A percentile compares a stretch with the other conserved stretches of the same genome.
phyloP scores from a whole-genome alignment of 2,797 vertebrate genomes.

The Kryptolebias ocellatus region DNA sequence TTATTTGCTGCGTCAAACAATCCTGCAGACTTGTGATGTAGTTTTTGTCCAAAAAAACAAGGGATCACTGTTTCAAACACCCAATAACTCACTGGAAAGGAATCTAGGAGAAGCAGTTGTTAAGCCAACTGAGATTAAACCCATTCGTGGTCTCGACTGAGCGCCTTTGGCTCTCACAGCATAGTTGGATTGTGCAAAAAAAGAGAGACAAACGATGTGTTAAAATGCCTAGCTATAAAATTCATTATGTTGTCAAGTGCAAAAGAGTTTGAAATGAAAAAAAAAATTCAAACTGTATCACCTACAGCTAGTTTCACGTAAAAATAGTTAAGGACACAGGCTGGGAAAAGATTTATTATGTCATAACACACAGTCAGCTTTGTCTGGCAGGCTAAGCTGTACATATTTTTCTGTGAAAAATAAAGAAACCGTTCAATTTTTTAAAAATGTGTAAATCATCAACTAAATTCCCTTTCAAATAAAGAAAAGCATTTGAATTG shows the following conservation, averaged over 20 bases:
- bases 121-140: constrained; percentile 38
- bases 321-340: constrained; percentile 53
- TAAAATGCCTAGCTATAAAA: constrained; percentile 45
- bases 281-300: constrained; percentile 41
- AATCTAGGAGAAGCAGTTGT: constrained; percentile 43
- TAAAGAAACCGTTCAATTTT: constrained; percentile 13
- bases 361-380: constrained; percentile 46
- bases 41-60: constrained; percentile 32
- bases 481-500: neutral
- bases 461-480: constrained; percentile 3
- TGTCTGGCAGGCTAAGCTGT: constrained; percentile 41
- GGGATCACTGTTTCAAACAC: constrained; percentile 46
- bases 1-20: constrained; percentile 32
- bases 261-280: constrained; percentile 25
- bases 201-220: constrained; percentile 55
- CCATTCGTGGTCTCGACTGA: constrained; percentile 33
- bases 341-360: constrained; percentile 67
- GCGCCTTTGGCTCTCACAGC: constrained; percentile 32
- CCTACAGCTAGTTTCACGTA: constrained; percentile 53
- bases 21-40: constrained; percentile 44
- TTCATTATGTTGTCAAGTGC: constrained; percentile 44
- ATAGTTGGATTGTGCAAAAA: constrained; percentile 25
- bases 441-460: neutral
- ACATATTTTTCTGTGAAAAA: constrained; percentile 34
- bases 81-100: constrained; percentile 50